Evolutionary conservation across 1,140 invertebrate genomes (phyloP), one percentile per base, ranked within the genome.

Genomic region (Zaprionus camerounensis): DNA sequence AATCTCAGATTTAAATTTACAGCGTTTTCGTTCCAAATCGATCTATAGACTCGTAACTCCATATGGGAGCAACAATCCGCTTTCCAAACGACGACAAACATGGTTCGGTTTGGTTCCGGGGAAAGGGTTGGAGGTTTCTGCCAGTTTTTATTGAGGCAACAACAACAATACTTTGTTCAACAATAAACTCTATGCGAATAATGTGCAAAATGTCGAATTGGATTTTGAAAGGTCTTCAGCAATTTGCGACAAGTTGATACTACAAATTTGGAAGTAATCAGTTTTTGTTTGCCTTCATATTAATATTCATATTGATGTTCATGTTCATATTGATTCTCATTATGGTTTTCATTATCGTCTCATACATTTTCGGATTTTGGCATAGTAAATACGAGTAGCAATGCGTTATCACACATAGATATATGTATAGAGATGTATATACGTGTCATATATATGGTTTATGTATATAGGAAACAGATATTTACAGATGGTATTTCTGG

Each of bases 381-480:
- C 56, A 24, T 56, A 55, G 36, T 72, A 66, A 72, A 59, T 59
- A 71, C 31, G 53, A 49, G 26, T 75, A 49, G 49, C 73, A 71
- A 76, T 71, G 56, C 56, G 49, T 64, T 58, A 64, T 71, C 62
- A 64, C 46, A 71, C 51, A 71, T 61, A 65, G 59, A 51, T 70
- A 41, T 69, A 58, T 59, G 15, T 51, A 34, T 49, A 36, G 20
- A 36, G 20, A 20, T 57, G 36, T 67, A 46, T 68, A 58, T 68
- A 67, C 11, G 38, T 56, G 26, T 26, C n/a, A 66, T 56, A 20
- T 36, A 55, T 41, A 24, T 31, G 12, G 13, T 57, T 20, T 34
- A 49, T 65, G 17, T 64, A 31, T 64, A 64, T 53, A 34, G 26
- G 34, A 36, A 55, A 71, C 41, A 71, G 26, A 64, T 71, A 64